A percentile compares a stretch with the other conserved stretches of the same genome.
Evolutionary conservation across 2,888 invertebrate genomes (phyloP).

Genomic region (Agonopterix alstromeriana): DNA sequence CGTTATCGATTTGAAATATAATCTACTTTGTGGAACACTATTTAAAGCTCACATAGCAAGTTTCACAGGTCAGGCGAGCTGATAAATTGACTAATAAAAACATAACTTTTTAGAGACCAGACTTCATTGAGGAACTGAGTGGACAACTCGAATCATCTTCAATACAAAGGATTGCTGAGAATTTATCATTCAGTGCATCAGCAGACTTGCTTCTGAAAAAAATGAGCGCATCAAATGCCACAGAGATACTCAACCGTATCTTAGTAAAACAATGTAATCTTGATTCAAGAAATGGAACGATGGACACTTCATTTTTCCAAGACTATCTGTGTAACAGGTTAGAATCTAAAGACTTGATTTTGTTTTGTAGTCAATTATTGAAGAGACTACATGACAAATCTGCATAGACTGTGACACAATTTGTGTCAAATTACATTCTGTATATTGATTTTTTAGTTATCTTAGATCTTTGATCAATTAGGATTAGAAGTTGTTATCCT

Average conservation of each 20-base stretch:
- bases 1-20: too few species aligned
- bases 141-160: slow-evolving; percentile 29
- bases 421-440: neutral
- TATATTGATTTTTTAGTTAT: slow-evolving; percentile 1
- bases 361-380: slow-evolving; percentile 47
- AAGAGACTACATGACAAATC: slow-evolving; percentile 35
- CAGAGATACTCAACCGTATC: slow-evolving; percentile 25
- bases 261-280: slow-evolving; percentile 25
- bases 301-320: slow-evolving; percentile 18
- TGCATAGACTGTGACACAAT: slow-evolving; percentile 9
- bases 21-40: too few species aligned
- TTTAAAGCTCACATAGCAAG: too few species aligned
- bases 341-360: slow-evolving; percentile 36
- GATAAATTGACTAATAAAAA: too few species aligned
- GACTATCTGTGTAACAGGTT: slow-evolving; percentile 40
- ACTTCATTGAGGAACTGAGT: slow-evolving; percentile 39
- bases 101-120: slow-evolving; percentile 40
- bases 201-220: slow-evolving; percentile 32
- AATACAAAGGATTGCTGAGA: slow-evolving; percentile 33
- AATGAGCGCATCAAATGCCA: slow-evolving; percentile 22
- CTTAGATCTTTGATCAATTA: neutral
- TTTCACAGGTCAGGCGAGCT: too few species aligned
- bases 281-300: slow-evolving; percentile 15
- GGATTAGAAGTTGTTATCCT: too few species aligned
- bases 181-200: slow-evolving; percentile 24